Evolutionary conservation across 2,797 vertebrate genomes (phyloP).

Genomic region (Esox lucius): DNA sequence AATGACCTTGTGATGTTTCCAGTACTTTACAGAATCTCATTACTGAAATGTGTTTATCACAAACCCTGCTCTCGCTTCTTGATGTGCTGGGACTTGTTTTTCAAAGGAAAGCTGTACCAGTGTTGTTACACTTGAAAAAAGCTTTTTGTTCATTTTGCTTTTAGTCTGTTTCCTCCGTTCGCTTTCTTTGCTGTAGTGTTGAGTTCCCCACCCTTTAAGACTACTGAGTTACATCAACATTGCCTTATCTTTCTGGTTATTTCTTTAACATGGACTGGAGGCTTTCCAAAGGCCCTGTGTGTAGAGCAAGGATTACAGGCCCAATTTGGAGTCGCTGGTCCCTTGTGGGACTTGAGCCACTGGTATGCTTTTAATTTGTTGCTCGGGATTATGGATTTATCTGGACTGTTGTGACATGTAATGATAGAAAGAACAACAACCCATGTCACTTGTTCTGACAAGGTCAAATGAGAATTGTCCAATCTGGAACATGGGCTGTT

Average conservation of each 20-base stretch:
- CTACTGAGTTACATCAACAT: conserved; percentile 30
- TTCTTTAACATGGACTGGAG: conserved; percentile 71
- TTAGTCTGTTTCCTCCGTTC: background rate
- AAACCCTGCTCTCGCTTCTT: too few species aligned
- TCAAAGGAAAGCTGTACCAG: background rate
- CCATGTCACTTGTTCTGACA: conserved; percentile 1
- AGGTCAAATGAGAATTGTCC: background rate
- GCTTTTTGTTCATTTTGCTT: background rate
- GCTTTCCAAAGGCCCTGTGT: conserved; percentile 58
- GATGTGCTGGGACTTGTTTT: background rate
- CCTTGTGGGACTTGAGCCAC: conserved; percentile 47
- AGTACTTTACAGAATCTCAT: conserved; percentile 6
- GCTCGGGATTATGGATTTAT: conserved; percentile 66
- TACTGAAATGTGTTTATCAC: background rate
- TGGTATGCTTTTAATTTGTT: conserved; percentile 64
- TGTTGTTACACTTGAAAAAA: conserved; percentile 3
- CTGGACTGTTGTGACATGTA: conserved; percentile 36
- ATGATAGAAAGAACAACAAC: conserved; percentile 52
- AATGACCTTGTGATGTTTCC: conserved; percentile 30
- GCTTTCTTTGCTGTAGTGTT: background rate
- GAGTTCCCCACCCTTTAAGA: conserved; percentile 34
- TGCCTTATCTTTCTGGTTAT: conserved; percentile 72
- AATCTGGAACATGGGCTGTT: background rate
- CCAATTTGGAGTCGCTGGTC: conserved; percentile 45
- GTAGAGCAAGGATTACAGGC: conserved; percentile 62